These are phyloP conservation scores for Trachelus stipa DNA, from an alignment of 2,888 invertebrate genomes.

Conservation along the genomic window DNA sequence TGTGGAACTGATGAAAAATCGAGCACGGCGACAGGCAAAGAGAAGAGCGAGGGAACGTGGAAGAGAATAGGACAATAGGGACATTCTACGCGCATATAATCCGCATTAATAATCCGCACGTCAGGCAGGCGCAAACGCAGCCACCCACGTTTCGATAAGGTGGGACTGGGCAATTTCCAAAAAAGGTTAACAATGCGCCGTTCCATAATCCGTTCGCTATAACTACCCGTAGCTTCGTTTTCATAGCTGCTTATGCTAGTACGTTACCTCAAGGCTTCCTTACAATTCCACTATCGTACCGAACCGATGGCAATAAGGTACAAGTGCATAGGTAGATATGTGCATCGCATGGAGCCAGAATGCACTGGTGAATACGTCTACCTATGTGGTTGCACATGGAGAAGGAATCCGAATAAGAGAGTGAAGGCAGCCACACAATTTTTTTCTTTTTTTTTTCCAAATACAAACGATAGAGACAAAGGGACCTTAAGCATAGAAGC, in stretches of 20 bases:
- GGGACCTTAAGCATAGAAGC: constrained; percentile 2
- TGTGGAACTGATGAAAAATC: neutral
- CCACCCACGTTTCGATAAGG: neutral
- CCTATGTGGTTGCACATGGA: neutral
- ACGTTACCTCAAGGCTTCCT: neutral
- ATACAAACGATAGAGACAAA: constrained; percentile 26
- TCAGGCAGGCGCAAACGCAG: neutral
- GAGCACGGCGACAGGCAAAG: neutral
- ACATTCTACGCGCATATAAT: neutral
- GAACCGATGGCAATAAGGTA: neutral
- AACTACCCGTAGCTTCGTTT: neutral
- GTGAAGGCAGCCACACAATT: neutral
- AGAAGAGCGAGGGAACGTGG: neutral
- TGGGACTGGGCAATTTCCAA: neutral
- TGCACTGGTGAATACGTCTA: neutral
- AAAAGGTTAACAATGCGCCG: neutral
- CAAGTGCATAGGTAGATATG: neutral
- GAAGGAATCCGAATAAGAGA: neutral
- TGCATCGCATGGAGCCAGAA: neutral
- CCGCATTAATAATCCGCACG: neutral
- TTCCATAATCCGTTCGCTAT: neutral
- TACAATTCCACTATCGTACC: neutral
- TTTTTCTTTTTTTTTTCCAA: neutral
- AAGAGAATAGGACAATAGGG: neutral
- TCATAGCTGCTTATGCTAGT: neutral